A percentile compares a stretch with the other conserved stretches of the same genome.
These are phyloP conservation scores for Mallotus villosus DNA, from an alignment of 2,797 vertebrate genomes.

Conservation along the genomic window DNA sequence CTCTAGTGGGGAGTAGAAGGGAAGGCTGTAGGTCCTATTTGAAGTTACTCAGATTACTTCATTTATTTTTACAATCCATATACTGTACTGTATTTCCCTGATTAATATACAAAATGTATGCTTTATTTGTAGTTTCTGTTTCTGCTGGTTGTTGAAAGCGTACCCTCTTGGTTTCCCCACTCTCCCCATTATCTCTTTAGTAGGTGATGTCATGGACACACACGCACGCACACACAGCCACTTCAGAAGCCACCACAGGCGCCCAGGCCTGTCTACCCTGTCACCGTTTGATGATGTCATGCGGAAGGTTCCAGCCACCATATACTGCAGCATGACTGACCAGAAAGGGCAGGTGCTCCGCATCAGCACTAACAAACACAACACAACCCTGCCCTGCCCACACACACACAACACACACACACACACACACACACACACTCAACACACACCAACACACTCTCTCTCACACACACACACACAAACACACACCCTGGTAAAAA, in stretches of 20 bases:
- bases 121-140: too few species aligned
- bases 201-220: neutral
- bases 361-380: conserved; percentile 47
- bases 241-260: conserved; percentile 60
- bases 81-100: too few species aligned
- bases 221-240: conserved; percentile 4
- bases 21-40: too few species aligned
- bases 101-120: too few species aligned
- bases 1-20: too few species aligned
- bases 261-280: conserved; percentile 64
- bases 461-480: conserved; percentile 40
- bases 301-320: conserved; percentile 54
- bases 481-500: conserved; percentile 44
- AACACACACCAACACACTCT: conserved; percentile 44
- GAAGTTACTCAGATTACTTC: too few species aligned
- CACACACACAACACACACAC: conserved; percentile 11
- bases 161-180: neutral
- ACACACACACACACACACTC: conserved; percentile 23
- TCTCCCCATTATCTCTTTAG: neutral
- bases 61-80: too few species aligned
- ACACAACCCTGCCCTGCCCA: neutral
- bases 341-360: conserved; percentile 63
- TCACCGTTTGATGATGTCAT: conserved; percentile 71
- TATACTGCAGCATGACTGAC: conserved; percentile 38
- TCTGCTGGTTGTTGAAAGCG: too few species aligned